Percentiles rank a stretch among this genome's conserved stretches.
These are phyloP conservation scores for Scartelaos histophorus DNA, from an alignment of 2,113 vertebrate species.

Conservation along the genomic window DNA sequence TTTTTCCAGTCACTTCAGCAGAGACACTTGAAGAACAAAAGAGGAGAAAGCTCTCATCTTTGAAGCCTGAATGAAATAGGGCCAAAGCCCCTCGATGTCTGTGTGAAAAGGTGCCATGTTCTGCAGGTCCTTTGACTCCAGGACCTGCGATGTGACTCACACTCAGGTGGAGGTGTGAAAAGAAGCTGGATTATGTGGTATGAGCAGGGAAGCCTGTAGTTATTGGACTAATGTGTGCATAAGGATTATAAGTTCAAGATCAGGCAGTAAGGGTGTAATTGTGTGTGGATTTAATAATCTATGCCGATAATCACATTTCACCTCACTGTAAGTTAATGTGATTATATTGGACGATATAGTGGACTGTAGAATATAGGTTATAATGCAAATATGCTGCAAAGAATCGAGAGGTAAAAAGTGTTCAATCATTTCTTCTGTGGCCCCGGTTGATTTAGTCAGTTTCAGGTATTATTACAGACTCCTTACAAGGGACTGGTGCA, in stretches of 20 bases:
- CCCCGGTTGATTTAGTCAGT: too few species aligned
- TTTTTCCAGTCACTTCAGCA: constrained; percentile 16
- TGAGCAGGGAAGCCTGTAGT: neutral
- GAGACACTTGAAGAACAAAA: constrained; percentile 16
- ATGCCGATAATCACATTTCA: too few species aligned
- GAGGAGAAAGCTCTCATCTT: constrained; percentile 11
- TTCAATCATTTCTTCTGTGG: too few species aligned
- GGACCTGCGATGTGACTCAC: neutral
- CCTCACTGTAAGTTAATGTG: too few species aligned
- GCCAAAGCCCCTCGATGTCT: neutral
- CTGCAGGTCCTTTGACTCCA: neutral
- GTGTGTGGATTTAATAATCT: too few species aligned
- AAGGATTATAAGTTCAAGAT: neutral
- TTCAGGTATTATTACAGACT: too few species aligned
- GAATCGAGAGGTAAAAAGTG: too few species aligned
- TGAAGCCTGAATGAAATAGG: constrained; percentile 30
- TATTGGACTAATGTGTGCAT: neutral
- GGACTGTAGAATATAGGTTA: too few species aligned
- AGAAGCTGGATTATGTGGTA: neutral
- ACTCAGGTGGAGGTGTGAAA: neutral
- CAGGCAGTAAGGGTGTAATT: neutral
- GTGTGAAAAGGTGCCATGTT: constrained; percentile 14
- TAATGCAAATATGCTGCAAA: too few species aligned
- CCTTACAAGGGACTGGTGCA: too few species aligned
- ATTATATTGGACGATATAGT: too few species aligned